Percentiles rank a stretch among this genome's conserved stretches.
Evolutionary conservation across 2,113 vertebrate species (phyloP).

Genomic region (Xiphorhynchus elegans): DNA sequence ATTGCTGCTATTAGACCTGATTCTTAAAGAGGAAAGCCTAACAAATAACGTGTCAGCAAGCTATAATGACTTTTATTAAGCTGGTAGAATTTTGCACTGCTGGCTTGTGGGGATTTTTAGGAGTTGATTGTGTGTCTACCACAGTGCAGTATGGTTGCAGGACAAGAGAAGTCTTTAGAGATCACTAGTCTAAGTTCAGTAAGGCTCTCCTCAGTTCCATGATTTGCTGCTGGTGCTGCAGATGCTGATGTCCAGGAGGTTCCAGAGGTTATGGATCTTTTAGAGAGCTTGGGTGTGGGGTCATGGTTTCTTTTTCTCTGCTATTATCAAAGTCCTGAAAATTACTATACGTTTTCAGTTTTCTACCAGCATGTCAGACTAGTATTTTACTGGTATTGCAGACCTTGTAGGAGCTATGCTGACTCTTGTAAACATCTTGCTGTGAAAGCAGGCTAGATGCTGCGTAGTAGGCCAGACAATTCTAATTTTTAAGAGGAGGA

Average conservation of each 20-base stretch:
- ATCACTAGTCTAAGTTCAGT: background rate
- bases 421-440: background rate
- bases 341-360: background rate
- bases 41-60: background rate
- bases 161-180: background rate
- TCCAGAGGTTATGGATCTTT: background rate
- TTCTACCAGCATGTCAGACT: background rate
- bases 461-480: background rate
- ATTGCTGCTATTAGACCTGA: background rate
- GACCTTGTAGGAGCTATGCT: background rate
- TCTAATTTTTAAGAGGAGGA: background rate
- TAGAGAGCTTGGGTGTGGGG: background rate
- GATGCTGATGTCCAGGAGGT: background rate
- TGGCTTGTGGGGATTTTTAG: background rate
- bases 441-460: background rate
- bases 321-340: background rate
- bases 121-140: background rate
- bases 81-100: background rate
- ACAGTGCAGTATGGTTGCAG: background rate
- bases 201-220: background rate
- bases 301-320: background rate
- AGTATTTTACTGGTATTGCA: background rate
- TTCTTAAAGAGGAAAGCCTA: background rate
- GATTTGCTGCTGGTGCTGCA: background rate
- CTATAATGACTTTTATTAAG: background rate